phyloP scores from a whole-genome alignment of 2,113 vertebrate genomes.

The Galemys pyrenaicus region DNA sequence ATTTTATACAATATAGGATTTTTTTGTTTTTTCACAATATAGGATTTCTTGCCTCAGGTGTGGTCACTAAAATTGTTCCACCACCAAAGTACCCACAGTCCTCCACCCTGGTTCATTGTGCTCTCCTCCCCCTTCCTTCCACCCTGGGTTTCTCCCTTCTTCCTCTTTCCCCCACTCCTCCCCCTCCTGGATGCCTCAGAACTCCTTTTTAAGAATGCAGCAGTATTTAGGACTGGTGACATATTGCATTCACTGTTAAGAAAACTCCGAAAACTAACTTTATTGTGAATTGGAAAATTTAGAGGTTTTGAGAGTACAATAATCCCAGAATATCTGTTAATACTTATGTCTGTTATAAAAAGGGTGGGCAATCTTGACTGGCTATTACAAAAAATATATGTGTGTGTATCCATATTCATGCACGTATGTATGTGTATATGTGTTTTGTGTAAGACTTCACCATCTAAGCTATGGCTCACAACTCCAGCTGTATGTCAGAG shows the following conservation, averaged over 20 bases:
- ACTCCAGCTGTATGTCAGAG: not conserved
- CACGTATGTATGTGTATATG: not conserved
- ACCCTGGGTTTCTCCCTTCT: too few species aligned
- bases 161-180: too few species aligned
- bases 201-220: constrained; percentile 14
- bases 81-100: too few species aligned
- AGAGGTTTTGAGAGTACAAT: not conserved
- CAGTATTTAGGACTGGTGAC: not conserved
- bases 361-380: not conserved
- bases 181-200: not conserved
- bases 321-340: constrained; percentile 3
- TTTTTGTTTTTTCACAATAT: too few species aligned
- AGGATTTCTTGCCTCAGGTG: too few species aligned
- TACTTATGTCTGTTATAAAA: not conserved
- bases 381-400: not conserved
- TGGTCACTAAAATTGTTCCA: too few species aligned
- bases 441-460: not conserved
- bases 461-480: not conserved
- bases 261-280: not conserved
- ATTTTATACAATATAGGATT: too few species aligned
- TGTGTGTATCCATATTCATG: too few species aligned
- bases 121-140: too few species aligned
- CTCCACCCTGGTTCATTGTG: too few species aligned
- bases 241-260: not conserved
- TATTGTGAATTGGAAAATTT: not conserved